Percentiles rank a stretch among this genome's conserved stretches.
Conservation (phyloP, 2,797 vertebrate species). For the Zalophus californianus region DNA sequence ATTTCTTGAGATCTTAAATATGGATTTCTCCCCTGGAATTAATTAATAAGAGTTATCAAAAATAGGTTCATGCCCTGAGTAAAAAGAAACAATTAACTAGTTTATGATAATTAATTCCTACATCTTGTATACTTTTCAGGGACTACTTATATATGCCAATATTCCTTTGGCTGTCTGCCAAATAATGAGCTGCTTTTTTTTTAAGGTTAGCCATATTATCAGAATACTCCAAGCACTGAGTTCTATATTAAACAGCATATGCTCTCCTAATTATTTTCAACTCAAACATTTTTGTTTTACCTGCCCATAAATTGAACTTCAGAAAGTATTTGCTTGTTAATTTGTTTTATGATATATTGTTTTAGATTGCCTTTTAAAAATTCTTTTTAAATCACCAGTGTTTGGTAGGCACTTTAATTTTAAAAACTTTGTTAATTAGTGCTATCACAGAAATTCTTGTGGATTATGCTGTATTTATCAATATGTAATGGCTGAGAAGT, state of each 20-base stretch:
- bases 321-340: constrained; percentile 79
- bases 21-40: constrained; percentile 41
- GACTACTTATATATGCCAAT: constrained; percentile 84
- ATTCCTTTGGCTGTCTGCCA: constrained; percentile 82
- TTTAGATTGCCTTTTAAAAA: neutral
- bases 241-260: constrained; percentile 78
- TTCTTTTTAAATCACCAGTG: constrained; percentile 52
- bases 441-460: neutral
- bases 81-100: constrained; percentile 62
- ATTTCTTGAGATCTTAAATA: constrained; percentile 11
- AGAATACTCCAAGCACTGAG: constrained; percentile 68
- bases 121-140: constrained; percentile 78
- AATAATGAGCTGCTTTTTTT: constrained; percentile 74
- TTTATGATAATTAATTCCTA: constrained; percentile 82
- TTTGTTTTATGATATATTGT: constrained; percentile 38
- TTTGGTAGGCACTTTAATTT: constrained; percentile 49
- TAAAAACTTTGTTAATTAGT: neutral
- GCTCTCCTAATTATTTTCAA: constrained; percentile 71
- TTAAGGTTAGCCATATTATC: constrained; percentile 78
- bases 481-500: neutral
- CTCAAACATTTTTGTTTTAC: constrained; percentile 77
- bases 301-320: constrained; percentile 79
- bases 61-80: constrained; percentile 48
- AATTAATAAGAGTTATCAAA: constrained; percentile 69
- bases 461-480: neutral